Conservation (phyloP, 2,797 vertebrate genomes). For the Sarcoramphus papa region DNA sequence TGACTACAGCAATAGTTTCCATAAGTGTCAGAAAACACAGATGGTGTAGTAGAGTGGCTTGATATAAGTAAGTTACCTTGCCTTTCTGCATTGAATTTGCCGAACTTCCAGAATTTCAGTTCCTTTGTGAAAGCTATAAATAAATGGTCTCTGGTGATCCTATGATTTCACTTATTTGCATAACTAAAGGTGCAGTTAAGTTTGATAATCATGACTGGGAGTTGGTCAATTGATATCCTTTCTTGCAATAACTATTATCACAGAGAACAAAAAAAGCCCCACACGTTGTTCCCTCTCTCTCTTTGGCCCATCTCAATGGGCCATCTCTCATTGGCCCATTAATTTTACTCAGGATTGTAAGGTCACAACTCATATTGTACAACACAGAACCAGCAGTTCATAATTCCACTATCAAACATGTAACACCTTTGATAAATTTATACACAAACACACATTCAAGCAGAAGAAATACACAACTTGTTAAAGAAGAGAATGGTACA, state of each 20-base stretch:
- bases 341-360: not conserved
- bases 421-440: not conserved
- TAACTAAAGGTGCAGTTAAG: not conserved
- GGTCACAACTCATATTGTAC: not conserved
- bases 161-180: not conserved
- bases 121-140: not conserved
- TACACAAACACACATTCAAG: not conserved
- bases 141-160: not conserved
- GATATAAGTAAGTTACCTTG: not conserved
- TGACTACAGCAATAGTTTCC: not conserved
- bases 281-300: accelerated
- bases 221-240: not conserved
- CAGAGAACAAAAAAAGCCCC: not conserved
- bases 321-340: not conserved
- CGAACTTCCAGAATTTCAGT: not conserved
- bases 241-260: not conserved
- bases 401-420: not conserved
- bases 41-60: not conserved
- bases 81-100: not conserved
- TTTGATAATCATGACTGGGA: not conserved
- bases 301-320: not conserved
- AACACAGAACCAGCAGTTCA: not conserved
- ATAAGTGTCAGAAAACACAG: not conserved
- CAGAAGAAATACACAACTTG: not conserved
- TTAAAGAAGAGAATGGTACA: not conserved